Evolutionary conservation across 2,888 invertebrate genomes (phyloP).

Genomic region (Maniola hyperantus): DNA sequence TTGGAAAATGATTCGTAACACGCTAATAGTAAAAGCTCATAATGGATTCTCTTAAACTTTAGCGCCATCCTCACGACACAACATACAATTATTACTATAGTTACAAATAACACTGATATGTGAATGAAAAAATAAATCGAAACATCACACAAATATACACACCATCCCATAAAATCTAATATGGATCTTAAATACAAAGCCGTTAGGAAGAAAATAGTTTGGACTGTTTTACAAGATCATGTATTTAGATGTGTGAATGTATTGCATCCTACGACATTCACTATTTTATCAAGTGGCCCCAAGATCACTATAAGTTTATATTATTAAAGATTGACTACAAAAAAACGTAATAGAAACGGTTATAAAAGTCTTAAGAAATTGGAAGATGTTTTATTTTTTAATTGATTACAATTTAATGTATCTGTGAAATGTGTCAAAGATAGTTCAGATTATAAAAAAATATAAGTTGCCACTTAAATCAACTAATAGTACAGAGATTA

Average conservation of each 20-base stretch:
- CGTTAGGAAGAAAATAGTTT: slow-evolving; percentile 32
- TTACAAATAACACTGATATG: slow-evolving; percentile 73
- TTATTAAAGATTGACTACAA: slow-evolving; percentile 34
- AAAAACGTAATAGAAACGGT: slow-evolving; percentile 21
- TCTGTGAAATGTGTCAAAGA: slow-evolving; percentile 1
- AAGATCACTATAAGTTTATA: slow-evolving; percentile 60
- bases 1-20: slow-evolving; percentile 29
- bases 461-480: slow-evolving; percentile 25
- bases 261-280: slow-evolving; percentile 44
- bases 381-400: slow-evolving; percentile 25
- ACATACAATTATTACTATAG: slow-evolving; percentile 56
- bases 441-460: neutral
- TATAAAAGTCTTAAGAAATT: slow-evolving; percentile 16
- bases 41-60: slow-evolving; percentile 33
- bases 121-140: slow-evolving; percentile 60
- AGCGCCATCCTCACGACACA: slow-evolving; percentile 75
- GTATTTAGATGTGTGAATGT: slow-evolving; percentile 45
- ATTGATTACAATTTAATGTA: no score
- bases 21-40: slow-evolving; percentile 36
- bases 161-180: slow-evolving; percentile 26
- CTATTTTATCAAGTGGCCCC: slow-evolving; percentile 61
- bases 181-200: slow-evolving; percentile 12
- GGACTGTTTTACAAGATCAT: slow-evolving; percentile 31
- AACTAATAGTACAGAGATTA: slow-evolving; percentile 25
- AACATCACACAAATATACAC: slow-evolving; percentile 35